Evolutionary conservation across 1,140 invertebrate species (phyloP).

Genomic region (Hydropsyche tenuis): DNA sequence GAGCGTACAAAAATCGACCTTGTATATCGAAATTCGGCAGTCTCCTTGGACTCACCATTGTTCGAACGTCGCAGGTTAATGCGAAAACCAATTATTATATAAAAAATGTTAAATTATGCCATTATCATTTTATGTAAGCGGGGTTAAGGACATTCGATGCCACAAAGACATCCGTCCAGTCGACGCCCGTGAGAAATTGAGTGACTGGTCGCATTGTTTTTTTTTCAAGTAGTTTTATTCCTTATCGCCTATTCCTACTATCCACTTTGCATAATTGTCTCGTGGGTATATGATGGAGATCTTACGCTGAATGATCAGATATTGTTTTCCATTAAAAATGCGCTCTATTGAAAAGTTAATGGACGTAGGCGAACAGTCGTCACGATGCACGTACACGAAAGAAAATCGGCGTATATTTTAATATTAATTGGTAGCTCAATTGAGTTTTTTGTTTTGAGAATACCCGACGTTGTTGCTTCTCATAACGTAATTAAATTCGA

Average conservation of each 20-base stretch:
- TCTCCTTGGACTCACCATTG: slow-evolving; percentile 29
- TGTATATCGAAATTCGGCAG: slow-evolving; percentile 14
- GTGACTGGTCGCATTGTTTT: slow-evolving; percentile 30
- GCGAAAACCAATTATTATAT: slow-evolving; percentile 32
- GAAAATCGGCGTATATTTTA: neutral
- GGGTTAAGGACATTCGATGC: slow-evolving; percentile 25
- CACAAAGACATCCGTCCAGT: slow-evolving; percentile 33
- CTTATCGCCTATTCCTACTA: slow-evolving; percentile 4
- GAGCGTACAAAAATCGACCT: neutral
- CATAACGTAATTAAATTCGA: no score
- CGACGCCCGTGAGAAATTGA: slow-evolving; percentile 20
- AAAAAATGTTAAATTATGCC: slow-evolving; percentile 34
- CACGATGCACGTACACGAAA: neutral
- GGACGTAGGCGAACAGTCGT: neutral
- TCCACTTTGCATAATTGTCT: slow-evolving; percentile 39
- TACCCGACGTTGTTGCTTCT: neutral
- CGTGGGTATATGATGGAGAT: slow-evolving; percentile 26
- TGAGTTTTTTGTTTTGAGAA: neutral
- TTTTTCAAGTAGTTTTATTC: slow-evolving; percentile 5
- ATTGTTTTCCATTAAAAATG: slow-evolving; percentile 33
- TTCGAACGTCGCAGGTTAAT: slow-evolving; percentile 15
- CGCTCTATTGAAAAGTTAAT: slow-evolving; percentile 21
- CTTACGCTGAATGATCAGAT: slow-evolving; percentile 31
- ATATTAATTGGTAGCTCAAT: neutral
- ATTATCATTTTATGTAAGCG: slow-evolving; percentile 29